Evolutionary conservation across 2,888 invertebrate genomes (phyloP), one percentile per base, ranked within the genome.

Genomic region (Philonicus albiceps): DNA sequence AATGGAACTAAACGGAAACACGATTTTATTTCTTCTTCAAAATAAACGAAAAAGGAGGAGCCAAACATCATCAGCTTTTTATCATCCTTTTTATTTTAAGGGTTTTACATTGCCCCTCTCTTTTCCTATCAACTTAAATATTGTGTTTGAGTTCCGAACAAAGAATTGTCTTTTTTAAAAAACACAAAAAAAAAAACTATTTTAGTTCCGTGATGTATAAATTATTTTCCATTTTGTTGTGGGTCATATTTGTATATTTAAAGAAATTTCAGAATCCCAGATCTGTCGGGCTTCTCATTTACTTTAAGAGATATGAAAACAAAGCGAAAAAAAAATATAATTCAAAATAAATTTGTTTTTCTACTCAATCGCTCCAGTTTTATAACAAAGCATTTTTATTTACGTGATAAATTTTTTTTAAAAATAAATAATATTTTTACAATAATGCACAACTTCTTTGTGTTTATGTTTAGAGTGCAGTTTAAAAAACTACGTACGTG

Each of bases 291-390:
- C 43, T 73, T 22, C 31, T 53, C 31, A 83, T 27, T 73, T 73
- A 84, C 72, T 84, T 85, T 87, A 87, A 84, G 84, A 83, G 34
- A 34, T 81, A 81, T 81, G 55, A 81, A 81, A 81, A 86, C 85
- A 85, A 84, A 86, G 86, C 64, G 11, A 11, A 27, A 76, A 83
- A 83, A 76, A 64, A 85, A 75, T 37, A n/a, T 8, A 22, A 49
- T 84, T 76, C 84, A 86, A 85, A 87, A 81, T 72, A 87, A 87
- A 87, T 86, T 87, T 87, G 86, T 87, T 87, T 87, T 87, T 87
- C 87, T 87, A 87, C 86, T 74, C 37, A 72, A 75, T 37, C 53
- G 27, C 31, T 81, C 64, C 81, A 81, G 55, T 81, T 78, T 81
- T 81, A 81, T 81, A 81, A 81, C 78, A 22, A 81, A 34, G 64